Conservation (phyloP, 2,113 vertebrate genomes). For the Pluvianellus socialis region DNA sequence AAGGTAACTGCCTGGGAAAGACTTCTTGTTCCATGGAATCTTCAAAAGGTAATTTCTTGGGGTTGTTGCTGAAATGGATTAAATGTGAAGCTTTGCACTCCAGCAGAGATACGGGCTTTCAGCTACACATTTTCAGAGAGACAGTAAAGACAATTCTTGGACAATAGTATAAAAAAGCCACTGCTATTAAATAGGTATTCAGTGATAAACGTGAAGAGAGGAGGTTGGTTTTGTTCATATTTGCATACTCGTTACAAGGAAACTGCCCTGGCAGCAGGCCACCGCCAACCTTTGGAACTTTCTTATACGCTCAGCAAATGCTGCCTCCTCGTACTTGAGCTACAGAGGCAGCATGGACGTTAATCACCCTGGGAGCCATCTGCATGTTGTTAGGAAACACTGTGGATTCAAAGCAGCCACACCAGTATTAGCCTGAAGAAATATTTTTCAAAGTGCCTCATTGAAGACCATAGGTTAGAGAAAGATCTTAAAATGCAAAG, state of each 20-base stretch:
- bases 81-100: not conserved
- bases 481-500: not conserved
- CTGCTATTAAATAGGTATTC: not conserved
- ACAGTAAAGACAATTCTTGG: not conserved
- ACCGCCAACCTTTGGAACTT: not conserved
- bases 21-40: not conserved
- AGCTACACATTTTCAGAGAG: not conserved
- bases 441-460: not conserved
- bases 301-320: not conserved
- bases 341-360: rapidly evolving
- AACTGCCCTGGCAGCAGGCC: not conserved
- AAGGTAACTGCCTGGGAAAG: not conserved
- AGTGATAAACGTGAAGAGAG: not conserved
- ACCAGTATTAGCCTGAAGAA: not conserved
- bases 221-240: not conserved
- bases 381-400: not conserved
- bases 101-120: not conserved
- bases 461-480: not conserved
- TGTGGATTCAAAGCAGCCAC: not conserved
- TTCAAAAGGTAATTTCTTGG: not conserved
- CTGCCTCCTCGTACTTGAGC: not conserved
- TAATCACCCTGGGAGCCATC: not conserved
- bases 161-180: not conserved
- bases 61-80: not conserved
- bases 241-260: not conserved